These are phyloP conservation scores for Kryptopterus vitreolus DNA, from an alignment of 2,797 vertebrate genomes.

Conservation along the genomic window DNA sequence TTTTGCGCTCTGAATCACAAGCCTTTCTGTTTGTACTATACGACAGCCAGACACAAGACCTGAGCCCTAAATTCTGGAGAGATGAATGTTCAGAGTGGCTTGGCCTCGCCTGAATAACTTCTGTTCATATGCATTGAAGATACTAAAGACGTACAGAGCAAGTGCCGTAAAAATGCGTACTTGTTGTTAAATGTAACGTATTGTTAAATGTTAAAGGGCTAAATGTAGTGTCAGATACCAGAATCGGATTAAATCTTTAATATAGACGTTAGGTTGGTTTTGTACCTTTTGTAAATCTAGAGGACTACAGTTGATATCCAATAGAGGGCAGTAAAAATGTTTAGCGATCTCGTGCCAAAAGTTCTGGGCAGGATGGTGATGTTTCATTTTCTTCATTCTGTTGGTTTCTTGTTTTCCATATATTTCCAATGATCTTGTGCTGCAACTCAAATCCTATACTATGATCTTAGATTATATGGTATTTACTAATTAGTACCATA, in stretches of 20 bases:
- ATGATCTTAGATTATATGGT: background rate
- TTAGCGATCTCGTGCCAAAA: background rate
- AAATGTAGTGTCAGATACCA: background rate
- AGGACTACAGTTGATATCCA: constrained; percentile 2
- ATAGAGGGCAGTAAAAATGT: constrained; percentile 19
- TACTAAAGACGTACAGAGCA: constrained; percentile 37
- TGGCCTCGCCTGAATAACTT: constrained; percentile 61
- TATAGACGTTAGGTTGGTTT: background rate
- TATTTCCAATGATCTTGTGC: no score
- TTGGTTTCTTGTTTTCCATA: background rate
- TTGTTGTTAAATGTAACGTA: background rate
- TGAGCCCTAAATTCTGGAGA: constrained; percentile 63
- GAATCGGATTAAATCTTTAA: background rate
- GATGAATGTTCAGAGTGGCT: constrained; percentile 56
- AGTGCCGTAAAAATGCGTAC: constrained; percentile 6
- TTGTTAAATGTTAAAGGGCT: no score
- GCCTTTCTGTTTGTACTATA: constrained; percentile 58
- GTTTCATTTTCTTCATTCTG: background rate
- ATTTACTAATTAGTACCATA: background rate
- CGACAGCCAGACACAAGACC: constrained; percentile 48
- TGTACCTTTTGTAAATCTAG: background rate
- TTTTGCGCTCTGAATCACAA: constrained; percentile 70
- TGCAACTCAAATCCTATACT: background rate
- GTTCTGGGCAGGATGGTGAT: background rate
- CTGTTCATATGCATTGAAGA: constrained; percentile 50